Base-by-base conservation (phyloP, 1,140 invertebrate genomes). In the Augochlora pura region DNA sequence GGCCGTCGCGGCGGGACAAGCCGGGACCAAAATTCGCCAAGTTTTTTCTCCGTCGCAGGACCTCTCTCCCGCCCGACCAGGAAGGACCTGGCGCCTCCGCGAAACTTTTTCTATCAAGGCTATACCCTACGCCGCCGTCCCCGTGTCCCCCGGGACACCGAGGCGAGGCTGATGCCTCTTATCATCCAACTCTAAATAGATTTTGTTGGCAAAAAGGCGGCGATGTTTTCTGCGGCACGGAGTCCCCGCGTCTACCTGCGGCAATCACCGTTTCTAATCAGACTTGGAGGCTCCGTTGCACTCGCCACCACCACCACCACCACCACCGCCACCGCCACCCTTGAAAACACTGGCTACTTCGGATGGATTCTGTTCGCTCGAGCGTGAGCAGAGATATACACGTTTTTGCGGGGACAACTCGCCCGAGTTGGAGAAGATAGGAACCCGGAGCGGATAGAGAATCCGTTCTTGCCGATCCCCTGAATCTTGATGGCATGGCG, bases 81-180 rank as follows among this genome's bases (percentile, higher is more conserved):
- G 12, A 14, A 46, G 42, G 42, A 12, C 42, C 10, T 46, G 42
- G 59, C 39, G 27, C 14, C 39, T 63, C 23, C 42, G 12, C 23
- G 52, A 74, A 84, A 85, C 69, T 85, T 84, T 85, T 81, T 85
- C 79, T 73, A 84, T 85, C 73, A 81, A 72, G 67, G 66, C 76
- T 62, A n/a, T n/a, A 64, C 54, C 75, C 62, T 52, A 21, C 52
- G 25, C 7, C 32, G 32, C 1, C 32, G 32, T 62, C 8, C 27
- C 68, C 25, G 42, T 38, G 63, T 46, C 42, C 25, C 10, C 67
- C 18, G 72, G 62, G 68, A 59, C 21, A 63, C 14, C 9, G 18
- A 6, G 49, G n/a, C n/a, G 38, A 49, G 52, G 21, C 25, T 62
- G 46, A 66, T 23, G 54, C 25, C n/a, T 39, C 23, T 80, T 75